Percentiles rank a stretch among this genome's conserved stretches.
phyloP scores from a whole-genome alignment of 2,888 invertebrate species.

The Parochlus steinenii region DNA sequence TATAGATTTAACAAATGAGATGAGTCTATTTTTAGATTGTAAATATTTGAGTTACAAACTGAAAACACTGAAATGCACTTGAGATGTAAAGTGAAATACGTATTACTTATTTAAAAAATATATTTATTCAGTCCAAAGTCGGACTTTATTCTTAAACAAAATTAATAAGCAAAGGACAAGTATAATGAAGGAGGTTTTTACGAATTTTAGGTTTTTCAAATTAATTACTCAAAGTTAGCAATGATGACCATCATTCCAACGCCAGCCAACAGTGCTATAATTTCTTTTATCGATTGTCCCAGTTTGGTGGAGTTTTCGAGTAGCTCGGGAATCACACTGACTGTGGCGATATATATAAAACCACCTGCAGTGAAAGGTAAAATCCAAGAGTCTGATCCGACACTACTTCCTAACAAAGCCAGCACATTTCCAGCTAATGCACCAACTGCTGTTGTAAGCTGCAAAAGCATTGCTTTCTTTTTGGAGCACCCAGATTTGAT shows the following conservation, averaged over 20 bases:
- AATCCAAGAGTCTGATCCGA: conserved; percentile 69
- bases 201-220: conserved; percentile 1
- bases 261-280: conserved; percentile 70
- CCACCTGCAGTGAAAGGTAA: conserved; percentile 97
- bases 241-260: conserved; percentile 94
- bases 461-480: conserved; percentile 86
- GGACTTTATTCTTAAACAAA: no score
- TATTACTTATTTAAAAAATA: no score
- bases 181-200: no score
- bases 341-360: conserved; percentile 99
- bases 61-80: no score
- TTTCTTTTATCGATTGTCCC: conserved; percentile 81
- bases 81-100: no score
- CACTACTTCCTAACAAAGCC: conserved; percentile 65
- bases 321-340: conserved; percentile 95
- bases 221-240: conserved; percentile 52
- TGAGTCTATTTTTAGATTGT: no score
- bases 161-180: conserved; percentile 4
- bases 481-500: conserved; percentile 92
- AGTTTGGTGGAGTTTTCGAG: conserved; percentile 76
- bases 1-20: no score
- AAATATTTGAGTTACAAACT: no score
- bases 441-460: conserved; percentile 86
- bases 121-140: no score
- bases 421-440: conserved; percentile 85